Evolutionary conservation across 2,888 invertebrate species (phyloP), one percentile per base, ranked within the genome.

Genomic region (Cyclophora punctaria): DNA sequence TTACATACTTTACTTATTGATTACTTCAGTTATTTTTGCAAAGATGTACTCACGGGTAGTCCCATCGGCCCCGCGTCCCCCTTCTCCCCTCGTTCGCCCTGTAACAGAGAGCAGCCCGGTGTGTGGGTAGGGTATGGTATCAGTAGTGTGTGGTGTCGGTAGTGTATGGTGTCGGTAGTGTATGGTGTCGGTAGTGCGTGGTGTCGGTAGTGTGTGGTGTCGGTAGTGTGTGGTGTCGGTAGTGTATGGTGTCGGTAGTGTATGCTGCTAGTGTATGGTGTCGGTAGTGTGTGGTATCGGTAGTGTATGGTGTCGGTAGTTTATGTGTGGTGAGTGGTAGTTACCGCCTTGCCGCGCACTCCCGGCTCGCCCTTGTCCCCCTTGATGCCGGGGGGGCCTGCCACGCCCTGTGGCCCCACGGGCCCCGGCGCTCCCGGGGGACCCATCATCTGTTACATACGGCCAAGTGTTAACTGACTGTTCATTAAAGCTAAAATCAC

Each of bases 21-120:
- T 37, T 37, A 37, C 4, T 37, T 37, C 37, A 37, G 4, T 37
- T 5, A 4, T 37, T 37, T 37, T 37, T 37, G 37, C 2, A 37
- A 4, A 37, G 3, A 5, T 33, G 35, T 71, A 94, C 95, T 93
- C 91, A 97, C 97, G 78, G 98, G 98, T 73, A 98, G 89, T 71
- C 98, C 98, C 96, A 98, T 98, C 50, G 97, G 97, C 64, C 98
- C 98, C 52, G 94, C 93, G 79, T 95, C 95, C 52, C 96, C 96
- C 80, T 93, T 94, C 48, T 91, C 90, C 49, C 96, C 96, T 74
- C 94, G 93, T 60, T 94, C 93, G 47, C 96, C 96, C 95, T 96
- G 82, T 45, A 76, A 79, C 52, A 50, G 33, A 20, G 20, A 20
- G 20, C 20, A 20, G 20, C 20, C 20, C 20, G 20, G 20, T 1